Evolutionary conservation across 2,797 vertebrate species (phyloP), one percentile per base, ranked within the genome.

Genomic region (Amblyraja radiata): DNA sequence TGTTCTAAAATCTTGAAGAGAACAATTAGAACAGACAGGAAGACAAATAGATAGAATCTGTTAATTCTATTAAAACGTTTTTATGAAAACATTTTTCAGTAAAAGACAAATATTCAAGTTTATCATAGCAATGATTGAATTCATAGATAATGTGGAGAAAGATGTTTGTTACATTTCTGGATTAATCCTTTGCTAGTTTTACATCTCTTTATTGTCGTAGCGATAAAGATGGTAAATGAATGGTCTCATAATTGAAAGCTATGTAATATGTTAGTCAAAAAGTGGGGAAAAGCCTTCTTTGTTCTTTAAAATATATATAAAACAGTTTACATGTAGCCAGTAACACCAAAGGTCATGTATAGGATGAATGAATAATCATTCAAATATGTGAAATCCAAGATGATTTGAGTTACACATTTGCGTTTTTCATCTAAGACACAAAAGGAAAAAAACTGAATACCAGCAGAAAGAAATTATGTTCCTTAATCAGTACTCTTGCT

Each of bases 21-120:
- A 88, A 88, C 63, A 88, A 21, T 88, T 88, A 65, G 63, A 88
- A 88, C 63, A 68, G 68, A 36, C 36, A 88, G n/a, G 84, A 14
- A 32, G n/a, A 14, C 84, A 88, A 32, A 88, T 21, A 32, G 36
- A 65, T 32, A 88, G 13, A 28, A 3, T 6, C 28, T 13, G 61
- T 86, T 86, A 28, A 32, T 86, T 86, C 18, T 65, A 32, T 65
- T 21, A 10, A 88, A 88, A 21, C 65, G 84, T n/a, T 63, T 86
- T n/a, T 63, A 25, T 68, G n/a, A 61, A 65, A 88, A n/a, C 65
- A 63, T 88, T 54, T 46, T 61, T 32, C 28, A 36, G 18, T 36
- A 36, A 78, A 78, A 88, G 63, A 68, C 65, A 68, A 88, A 32
- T 61, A 68, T 18, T 36, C n/a, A 88, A 36, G 36, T 68, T 68